A percentile compares a stretch with the other conserved stretches of the same genome.
Evolutionary conservation across 2,113 vertebrate genomes (phyloP).

Genomic region (Urocolius indicus): DNA sequence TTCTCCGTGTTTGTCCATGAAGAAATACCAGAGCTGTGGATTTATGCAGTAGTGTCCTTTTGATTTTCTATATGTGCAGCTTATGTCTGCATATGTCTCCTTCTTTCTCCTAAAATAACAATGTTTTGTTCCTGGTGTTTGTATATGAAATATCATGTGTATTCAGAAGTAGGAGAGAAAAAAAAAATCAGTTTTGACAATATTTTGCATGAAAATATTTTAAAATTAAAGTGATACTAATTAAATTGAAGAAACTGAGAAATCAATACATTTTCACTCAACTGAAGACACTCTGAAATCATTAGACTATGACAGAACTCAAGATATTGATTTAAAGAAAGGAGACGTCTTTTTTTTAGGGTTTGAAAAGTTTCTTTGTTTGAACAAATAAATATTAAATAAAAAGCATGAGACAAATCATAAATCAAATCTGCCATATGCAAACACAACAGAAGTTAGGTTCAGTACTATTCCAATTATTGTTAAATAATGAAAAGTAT

Average conservation of each 20-base stretch:
- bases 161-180: not conserved
- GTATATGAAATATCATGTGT: not conserved
- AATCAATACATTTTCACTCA: not conserved
- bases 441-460: not conserved
- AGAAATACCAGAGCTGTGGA: not conserved
- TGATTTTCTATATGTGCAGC: too few species aligned
- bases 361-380: not conserved
- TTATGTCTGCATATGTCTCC: too few species aligned
- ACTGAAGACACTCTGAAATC: not conserved
- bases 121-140: not conserved
- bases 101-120: not conserved
- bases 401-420: not conserved
- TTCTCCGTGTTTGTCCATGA: not conserved
- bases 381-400: not conserved
- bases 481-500: not conserved
- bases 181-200: not conserved
- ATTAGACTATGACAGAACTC: not conserved
- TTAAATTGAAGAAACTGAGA: not conserved
- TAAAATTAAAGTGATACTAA: not conserved
- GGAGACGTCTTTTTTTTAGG: not conserved
- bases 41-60: not conserved
- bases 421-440: not conserved
- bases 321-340: not conserved
- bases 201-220: not conserved
- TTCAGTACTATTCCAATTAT: not conserved